Percentiles rank a stretch among this genome's conserved stretches.
Evolutionary conservation across 2,888 invertebrate genomes (phyloP).

Genomic region (Hololepta plana): DNA sequence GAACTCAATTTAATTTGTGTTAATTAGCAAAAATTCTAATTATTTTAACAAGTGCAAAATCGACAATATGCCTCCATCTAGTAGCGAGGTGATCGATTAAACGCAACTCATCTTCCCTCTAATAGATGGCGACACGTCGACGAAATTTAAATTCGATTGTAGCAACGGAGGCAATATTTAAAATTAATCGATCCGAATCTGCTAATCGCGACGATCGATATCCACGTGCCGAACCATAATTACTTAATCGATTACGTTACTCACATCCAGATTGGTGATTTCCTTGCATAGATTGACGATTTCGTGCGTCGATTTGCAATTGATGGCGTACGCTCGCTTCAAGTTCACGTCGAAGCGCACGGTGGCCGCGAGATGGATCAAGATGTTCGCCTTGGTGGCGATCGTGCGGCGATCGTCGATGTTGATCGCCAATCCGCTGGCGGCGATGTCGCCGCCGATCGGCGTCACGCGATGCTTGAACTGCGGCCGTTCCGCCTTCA

Average conservation of each 20-base stretch:
- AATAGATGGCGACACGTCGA: too few relatives aligned
- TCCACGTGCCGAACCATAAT: too few relatives aligned
- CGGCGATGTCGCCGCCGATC: slow-evolving; percentile 47
- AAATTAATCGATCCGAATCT: too few relatives aligned
- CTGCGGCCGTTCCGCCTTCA: slow-evolving; percentile 34
- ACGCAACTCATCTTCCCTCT: too few relatives aligned
- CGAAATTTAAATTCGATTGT: too few relatives aligned
- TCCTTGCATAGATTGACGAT: slow-evolving; percentile 53
- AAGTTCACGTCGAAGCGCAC: slow-evolving; percentile 76
- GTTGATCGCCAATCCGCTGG: slow-evolving; percentile 44
- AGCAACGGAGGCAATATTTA: too few relatives aligned
- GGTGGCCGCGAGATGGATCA: slow-evolving; percentile 84
- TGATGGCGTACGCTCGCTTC: slow-evolving; percentile 57
- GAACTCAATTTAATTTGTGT: too few relatives aligned
- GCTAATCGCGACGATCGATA: too few relatives aligned
- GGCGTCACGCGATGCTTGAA: slow-evolving; percentile 49
- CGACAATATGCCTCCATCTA: too few relatives aligned
- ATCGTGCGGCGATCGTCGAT: slow-evolving; percentile 40
- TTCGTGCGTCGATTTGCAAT: slow-evolving; percentile 59
- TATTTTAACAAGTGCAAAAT: too few relatives aligned
- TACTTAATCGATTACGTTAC: slow-evolving; percentile 2
- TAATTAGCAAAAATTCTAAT: too few relatives aligned
- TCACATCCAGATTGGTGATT: slow-evolving; percentile 52
- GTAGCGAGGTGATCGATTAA: too few relatives aligned
- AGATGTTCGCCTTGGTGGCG: slow-evolving; percentile 43